Evolutionary conservation across 2,797 vertebrate genomes (phyloP).

Genomic region (Anguilla marmorata): DNA sequence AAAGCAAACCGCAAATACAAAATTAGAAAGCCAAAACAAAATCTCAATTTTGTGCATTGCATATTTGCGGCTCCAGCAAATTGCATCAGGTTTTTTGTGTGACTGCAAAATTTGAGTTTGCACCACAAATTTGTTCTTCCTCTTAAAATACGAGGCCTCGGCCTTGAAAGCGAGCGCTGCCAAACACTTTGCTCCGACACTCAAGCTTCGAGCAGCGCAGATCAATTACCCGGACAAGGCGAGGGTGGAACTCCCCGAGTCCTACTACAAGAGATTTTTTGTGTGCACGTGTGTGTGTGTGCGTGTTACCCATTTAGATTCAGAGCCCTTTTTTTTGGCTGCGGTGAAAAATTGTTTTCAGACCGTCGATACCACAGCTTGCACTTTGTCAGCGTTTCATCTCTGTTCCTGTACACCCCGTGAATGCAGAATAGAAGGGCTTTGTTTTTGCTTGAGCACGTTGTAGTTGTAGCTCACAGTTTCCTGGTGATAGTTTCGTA

Average conservation of each 20-base stretch:
- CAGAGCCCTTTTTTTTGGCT: neutral
- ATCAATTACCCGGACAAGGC: constrained; percentile 47
- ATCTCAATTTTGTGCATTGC: constrained; percentile 29
- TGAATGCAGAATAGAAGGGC: neutral
- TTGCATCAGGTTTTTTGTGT: constrained; percentile 38
- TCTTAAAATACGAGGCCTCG: constrained; percentile 40
- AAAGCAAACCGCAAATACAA: constrained; percentile 37
- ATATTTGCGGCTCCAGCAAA: constrained; percentile 44
- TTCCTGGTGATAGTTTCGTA: neutral
- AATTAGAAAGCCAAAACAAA: constrained; percentile 40
- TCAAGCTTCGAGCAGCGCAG: constrained; percentile 41
- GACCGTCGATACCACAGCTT: neutral
- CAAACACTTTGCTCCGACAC: constrained; percentile 23
- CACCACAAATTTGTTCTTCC: constrained; percentile 43
- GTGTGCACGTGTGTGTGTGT: constrained; percentile 34
- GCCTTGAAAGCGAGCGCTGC: constrained; percentile 42
- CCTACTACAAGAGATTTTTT: constrained; percentile 26
- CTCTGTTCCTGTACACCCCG: neutral
- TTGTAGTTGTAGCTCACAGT: neutral
- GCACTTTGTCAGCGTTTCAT: neutral
- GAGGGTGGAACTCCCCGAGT: constrained; percentile 33
- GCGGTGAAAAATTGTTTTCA: neutral
- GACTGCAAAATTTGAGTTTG: constrained; percentile 36
- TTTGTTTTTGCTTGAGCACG: neutral
- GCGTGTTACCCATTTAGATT: neutral